Conservation (phyloP, 2,113 vertebrate genomes). For the Spizaetus ornatus region DNA sequence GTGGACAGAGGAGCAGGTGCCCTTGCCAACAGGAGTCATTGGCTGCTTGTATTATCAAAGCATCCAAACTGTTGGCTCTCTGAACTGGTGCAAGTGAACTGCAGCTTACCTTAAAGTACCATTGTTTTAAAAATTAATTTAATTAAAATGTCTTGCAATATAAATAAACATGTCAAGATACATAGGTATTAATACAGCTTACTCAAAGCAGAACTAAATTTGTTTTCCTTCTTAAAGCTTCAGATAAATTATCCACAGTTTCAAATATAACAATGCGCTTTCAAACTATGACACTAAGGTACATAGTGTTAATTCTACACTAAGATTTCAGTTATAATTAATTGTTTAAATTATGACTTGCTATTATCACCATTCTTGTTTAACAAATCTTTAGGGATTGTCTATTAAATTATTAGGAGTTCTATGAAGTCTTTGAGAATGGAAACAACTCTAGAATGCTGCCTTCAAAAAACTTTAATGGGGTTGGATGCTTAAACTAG, state of each 20-base stretch:
- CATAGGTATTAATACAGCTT: background rate
- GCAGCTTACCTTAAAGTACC: background rate
- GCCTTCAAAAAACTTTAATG: background rate
- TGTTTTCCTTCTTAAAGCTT: background rate
- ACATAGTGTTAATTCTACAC: background rate
- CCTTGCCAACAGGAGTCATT: background rate
- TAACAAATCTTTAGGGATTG: background rate
- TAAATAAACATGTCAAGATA: background rate
- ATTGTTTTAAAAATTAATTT: background rate
- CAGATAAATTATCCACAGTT: background rate
- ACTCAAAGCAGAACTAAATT: background rate
- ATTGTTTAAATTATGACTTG: background rate
- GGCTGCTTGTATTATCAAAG: background rate
- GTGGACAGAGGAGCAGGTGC: background rate
- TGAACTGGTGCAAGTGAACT: background rate
- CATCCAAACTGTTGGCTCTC: background rate
- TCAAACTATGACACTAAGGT: background rate
- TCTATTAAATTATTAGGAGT: background rate
- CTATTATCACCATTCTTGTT: background rate
- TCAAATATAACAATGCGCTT: background rate
- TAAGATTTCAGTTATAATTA: background rate
- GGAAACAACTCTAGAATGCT: background rate
- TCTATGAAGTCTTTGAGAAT: background rate
- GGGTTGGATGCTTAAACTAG: background rate
- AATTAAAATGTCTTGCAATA: background rate